These are phyloP conservation scores for Keiferia lycopersicella DNA, from an alignment of 2,888 invertebrate species.

Conservation along the genomic window DNA sequence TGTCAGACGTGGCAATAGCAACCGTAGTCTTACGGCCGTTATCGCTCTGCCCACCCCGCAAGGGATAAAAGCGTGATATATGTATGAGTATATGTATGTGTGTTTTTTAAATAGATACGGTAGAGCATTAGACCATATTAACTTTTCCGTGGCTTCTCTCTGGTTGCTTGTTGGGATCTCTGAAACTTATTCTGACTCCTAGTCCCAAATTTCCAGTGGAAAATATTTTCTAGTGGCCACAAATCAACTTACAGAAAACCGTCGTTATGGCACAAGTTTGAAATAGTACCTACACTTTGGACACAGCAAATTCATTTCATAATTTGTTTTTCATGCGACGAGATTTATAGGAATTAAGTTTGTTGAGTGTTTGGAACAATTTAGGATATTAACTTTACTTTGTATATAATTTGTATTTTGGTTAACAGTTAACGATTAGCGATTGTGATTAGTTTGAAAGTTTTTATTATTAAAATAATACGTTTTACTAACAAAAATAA, in stretches of 20 bases:
- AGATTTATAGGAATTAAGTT: constrained; percentile 22
- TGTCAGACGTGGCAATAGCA: too few species aligned
- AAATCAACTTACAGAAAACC: constrained; percentile 28
- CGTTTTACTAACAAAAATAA: too few species aligned
- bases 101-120: too few species aligned
- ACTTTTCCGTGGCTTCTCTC: too few species aligned
- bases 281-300: constrained; percentile 21
- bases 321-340: constrained; percentile 21
- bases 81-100: too few species aligned
- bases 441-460: not conserved
- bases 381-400: not conserved
- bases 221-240: constrained; percentile 30
- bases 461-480: too few species aligned
- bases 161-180: not conserved
- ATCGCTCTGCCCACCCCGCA: too few species aligned
- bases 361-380: constrained; percentile 11
- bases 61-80: too few species aligned
- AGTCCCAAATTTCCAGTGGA: constrained; percentile 27
- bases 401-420: not conserved
- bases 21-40: too few species aligned
- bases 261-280: constrained; percentile 25
- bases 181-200: not conserved
- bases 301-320: constrained; percentile 29
- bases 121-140: too few species aligned
- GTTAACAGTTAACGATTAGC: not conserved